Evolutionary conservation across 2,888 invertebrate species (phyloP).

Genomic region (Caenorhabditis drosophilae): DNA sequence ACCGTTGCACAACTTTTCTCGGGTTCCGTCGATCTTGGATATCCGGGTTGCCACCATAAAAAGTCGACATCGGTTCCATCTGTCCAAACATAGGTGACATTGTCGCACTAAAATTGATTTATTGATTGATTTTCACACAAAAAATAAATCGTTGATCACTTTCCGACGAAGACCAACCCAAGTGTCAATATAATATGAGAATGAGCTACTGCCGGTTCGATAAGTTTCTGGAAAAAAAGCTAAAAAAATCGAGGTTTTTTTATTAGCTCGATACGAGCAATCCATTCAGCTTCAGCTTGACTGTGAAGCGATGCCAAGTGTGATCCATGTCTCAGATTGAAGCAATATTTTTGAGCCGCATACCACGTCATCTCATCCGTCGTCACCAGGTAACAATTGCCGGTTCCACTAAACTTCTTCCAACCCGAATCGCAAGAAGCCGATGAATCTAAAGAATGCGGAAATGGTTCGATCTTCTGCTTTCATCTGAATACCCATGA

Average conservation of each 20-base stretch:
- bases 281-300: slow-evolving; percentile 27
- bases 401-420: slow-evolving; percentile 12
- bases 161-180: slow-evolving; percentile 22
- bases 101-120: slow-evolving; percentile 16
- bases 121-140: too few species aligned
- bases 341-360: slow-evolving; percentile 21
- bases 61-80: slow-evolving; percentile 24
- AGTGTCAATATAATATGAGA: slow-evolving; percentile 15
- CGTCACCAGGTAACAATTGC: slow-evolving; percentile 21
- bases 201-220: neutral
- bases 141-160: too few species aligned
- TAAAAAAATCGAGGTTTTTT: too few species aligned
- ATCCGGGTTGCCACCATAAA: slow-evolving; percentile 26
- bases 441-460: slow-evolving; percentile 14
- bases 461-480: too few species aligned
- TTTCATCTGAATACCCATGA: too few species aligned
- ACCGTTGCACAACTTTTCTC: slow-evolving; percentile 25
- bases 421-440: slow-evolving; percentile 20
- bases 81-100: slow-evolving; percentile 21
- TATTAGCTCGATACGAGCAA: too few species aligned
- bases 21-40: slow-evolving; percentile 12
- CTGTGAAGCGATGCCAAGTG: slow-evolving; percentile 23
- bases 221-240: slow-evolving; percentile 21
- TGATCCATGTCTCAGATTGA: slow-evolving; percentile 11
- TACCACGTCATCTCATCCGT: slow-evolving; percentile 17